Evolutionary conservation across 2,888 invertebrate species (phyloP), one percentile per base, ranked within the genome.

Genomic region (Spodoptera picta): DNA sequence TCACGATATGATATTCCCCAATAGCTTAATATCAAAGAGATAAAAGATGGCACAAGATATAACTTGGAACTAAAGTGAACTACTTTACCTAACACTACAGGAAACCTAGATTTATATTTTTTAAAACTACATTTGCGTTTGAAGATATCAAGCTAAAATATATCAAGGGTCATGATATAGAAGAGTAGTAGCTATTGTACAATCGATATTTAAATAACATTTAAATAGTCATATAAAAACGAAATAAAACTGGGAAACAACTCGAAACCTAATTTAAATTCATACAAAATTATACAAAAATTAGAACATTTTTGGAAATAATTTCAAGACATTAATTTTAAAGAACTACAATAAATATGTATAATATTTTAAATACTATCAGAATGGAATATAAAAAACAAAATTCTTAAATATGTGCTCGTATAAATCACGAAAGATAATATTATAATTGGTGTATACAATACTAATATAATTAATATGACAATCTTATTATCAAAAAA

Each of bases 401-500:
- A 43, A 27, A 42, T 23, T 60, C 12, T 56, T 47, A 52, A 53
- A 57, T 52, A 59, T 9, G 59, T 69, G 70, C 70, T 56, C 48
- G 45, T 69, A 64, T 75, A 72, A 52, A 72, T 53, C 51, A 57
- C 71, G 41, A 58, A 69, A 57, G 7, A 51, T 46, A 56, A 58
- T 46, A 48, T 57, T 53, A 42, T 58, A 31, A 31, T 31, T 6
- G 36, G 9, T 68, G 50, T 73, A 73, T 60, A 74, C 55, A 64
- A 76, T 69, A 69, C 65, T 64, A 48, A 57, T 59, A 61, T 58
- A 48, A 73, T 41, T 48, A 36, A 36, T 9, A 49, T 55, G 49
- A 67, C 70, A 66, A 70, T 65, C 68, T 73, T 74, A 73, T 66
- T 75, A 73, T 72, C 36, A 67, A 77, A 76, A 74, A 78, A 74